Evolutionary conservation across 2,113 vertebrate species (phyloP).

Genomic region (Oreotrochilus melanogaster): DNA sequence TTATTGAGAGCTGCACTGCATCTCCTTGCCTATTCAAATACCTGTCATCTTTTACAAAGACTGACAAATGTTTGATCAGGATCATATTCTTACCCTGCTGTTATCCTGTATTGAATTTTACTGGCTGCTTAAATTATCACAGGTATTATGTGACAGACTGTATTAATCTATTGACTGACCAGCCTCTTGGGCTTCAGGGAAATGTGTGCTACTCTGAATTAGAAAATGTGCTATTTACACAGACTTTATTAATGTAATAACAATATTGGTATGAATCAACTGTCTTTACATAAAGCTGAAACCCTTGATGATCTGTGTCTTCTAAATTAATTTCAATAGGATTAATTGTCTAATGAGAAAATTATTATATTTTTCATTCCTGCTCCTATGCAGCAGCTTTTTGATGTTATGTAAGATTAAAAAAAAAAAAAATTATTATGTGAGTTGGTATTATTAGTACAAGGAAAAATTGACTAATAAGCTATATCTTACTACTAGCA

Average conservation of each 20-base stretch:
- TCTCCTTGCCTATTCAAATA: constrained; percentile 75
- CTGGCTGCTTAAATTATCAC: constrained; percentile 66
- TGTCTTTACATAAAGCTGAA: neutral
- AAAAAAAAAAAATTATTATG: neutral
- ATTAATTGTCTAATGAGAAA: neutral
- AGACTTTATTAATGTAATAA: constrained; percentile 4
- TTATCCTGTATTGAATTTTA: constrained; percentile 70
- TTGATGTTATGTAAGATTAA: neutral
- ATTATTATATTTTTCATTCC: neutral
- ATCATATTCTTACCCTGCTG: constrained; percentile 64
- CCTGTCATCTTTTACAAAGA: constrained; percentile 77
- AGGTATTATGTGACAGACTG: constrained; percentile 82
- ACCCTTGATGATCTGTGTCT: neutral
- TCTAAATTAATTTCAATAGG: neutral
- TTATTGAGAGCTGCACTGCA: constrained; percentile 63
- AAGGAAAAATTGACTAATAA: neutral
- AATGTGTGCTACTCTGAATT: constrained; percentile 25
- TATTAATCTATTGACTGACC: constrained; percentile 76
- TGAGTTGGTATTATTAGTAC: neutral
- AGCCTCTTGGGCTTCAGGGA: constrained; percentile 1
- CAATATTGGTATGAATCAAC: neutral
- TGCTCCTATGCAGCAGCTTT: neutral
- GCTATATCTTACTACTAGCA: neutral
- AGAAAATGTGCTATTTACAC: constrained; percentile 42
- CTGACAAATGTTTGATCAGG: constrained; percentile 80